These are phyloP conservation scores for Ranitomeya imitator DNA, from an alignment of 2,113 vertebrate genomes.

Conservation along the genomic window DNA sequence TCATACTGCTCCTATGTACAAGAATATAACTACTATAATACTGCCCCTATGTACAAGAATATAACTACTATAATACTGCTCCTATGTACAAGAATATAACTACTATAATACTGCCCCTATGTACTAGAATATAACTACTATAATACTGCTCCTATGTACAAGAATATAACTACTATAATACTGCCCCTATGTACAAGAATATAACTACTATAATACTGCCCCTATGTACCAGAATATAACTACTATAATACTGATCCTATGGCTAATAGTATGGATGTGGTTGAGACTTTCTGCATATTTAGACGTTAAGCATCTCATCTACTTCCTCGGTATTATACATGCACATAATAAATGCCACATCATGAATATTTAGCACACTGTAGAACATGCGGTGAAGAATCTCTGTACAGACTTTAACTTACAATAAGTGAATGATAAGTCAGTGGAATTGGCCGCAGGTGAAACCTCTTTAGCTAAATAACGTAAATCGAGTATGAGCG, in stretches of 20 bases:
- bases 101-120: constrained; percentile 1
- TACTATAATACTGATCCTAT: background rate
- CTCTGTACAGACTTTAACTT: constrained; percentile 10
- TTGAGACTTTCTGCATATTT: background rate
- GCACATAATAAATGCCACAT: constrained; percentile 12
- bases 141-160: constrained; percentile 13
- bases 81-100: constrained; percentile 7
- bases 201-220: constrained; percentile 7
- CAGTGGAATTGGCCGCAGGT: background rate
- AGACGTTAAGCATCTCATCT: background rate
- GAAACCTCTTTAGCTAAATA: constrained; percentile 6
- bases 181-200: background rate
- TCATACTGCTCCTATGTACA: background rate
- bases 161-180: constrained; percentile 13
- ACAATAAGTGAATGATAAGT: constrained; percentile 5
- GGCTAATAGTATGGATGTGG: background rate
- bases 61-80: constrained; percentile 6
- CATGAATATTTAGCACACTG: constrained; percentile 13
- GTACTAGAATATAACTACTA: constrained; percentile 20
- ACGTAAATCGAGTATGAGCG: background rate
- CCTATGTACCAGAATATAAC: background rate
- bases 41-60: background rate
- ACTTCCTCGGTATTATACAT: background rate
- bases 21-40: constrained; percentile 12
- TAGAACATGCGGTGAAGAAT: background rate